Evolutionary conservation across 2,113 vertebrate species (phyloP), one percentile per base, ranked within the genome.

Genomic region (Promerops cafer): DNA sequence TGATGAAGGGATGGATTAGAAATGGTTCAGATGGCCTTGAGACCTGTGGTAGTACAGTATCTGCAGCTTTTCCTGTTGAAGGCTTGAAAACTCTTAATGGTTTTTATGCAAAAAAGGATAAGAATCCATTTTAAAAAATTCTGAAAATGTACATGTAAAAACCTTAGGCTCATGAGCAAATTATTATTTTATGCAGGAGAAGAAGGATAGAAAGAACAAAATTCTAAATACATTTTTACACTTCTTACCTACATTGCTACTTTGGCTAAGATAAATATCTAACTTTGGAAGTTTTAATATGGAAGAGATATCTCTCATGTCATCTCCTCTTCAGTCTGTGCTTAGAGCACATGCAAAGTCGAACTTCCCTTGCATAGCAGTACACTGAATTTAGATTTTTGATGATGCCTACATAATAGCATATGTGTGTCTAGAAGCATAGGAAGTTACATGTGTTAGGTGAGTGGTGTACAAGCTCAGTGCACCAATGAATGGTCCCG

Each of bases 1-100:
- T 70, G 83, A 84, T 89, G 87, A 85, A 87, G 94, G 82, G 74
- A 80, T 65, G 61, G 84, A 85, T 93, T 95, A 89, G 83, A 95
- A 90, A 70, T 76, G 86, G 74, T 87, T 57, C 80, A 91, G 89
- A 78, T 37, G 0, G 84, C 53, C 72, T 87, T 89, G 65, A 81
- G 80, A 76, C 52, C 79, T 87, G 79, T 45, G 49, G 64, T 56
- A 74, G 33, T 68, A 66, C 42, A 85, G 9, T 89, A 90, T 88
- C 71, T 90, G 77, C 60, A 87, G 76, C 39, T 93, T 93, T 96
- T 94, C 37, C 64, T 86, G 44, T 60, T 86, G 52, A 64, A 89
- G 15, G 15, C 49, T 95, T 81, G 54, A 90, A 91, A 89, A 69
- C 56, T 84, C 59, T 50, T 77, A 79, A 52, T 80, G 37, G 10